Percentiles rank a stretch among this genome's conserved stretches.
Evolutionary conservation across 2,888 invertebrate species (phyloP).

Genomic region (Habroteleia sp.): DNA sequence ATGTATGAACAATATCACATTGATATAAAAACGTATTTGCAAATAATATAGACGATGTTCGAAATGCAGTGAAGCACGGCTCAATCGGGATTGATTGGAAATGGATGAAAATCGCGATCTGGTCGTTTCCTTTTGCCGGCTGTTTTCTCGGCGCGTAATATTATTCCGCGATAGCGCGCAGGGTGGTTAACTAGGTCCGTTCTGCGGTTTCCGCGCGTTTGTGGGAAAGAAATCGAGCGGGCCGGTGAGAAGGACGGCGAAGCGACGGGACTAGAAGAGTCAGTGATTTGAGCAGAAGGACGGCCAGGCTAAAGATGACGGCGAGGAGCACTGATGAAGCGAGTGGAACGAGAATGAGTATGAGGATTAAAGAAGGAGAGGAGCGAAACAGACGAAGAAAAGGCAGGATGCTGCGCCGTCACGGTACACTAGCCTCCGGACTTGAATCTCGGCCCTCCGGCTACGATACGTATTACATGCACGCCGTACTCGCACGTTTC

Average conservation of each 20-base stretch:
- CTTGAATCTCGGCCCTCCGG: constrained; percentile 73
- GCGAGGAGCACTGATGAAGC: constrained; percentile 61
- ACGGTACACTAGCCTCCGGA: constrained; percentile 74
- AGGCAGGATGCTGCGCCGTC: constrained; percentile 78
- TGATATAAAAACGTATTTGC: too few relatives aligned
- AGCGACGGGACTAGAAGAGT: constrained; percentile 48
- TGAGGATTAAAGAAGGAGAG: constrained; percentile 55
- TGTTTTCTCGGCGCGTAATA: constrained; percentile 51
- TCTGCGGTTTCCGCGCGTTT: constrained; percentile 65
- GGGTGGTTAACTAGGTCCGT: constrained; percentile 63
- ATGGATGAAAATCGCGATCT: constrained; percentile 37
- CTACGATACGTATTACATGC: constrained; percentile 61
- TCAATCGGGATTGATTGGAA: constrained; percentile 31
- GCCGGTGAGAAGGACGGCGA: constrained; percentile 33
- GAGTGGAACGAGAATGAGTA: constrained; percentile 62
- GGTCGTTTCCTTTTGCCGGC: constrained; percentile 13
- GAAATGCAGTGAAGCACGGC: constrained; percentile 5
- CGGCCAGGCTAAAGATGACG: constrained; percentile 51
- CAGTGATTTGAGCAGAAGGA: constrained; percentile 61
- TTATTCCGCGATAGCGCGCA: constrained; percentile 63
- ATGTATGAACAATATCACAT: too few relatives aligned
- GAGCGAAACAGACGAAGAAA: constrained; percentile 66
- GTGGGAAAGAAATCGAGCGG: constrained; percentile 50
- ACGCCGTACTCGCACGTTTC: constrained; percentile 20
- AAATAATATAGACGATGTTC: too few relatives aligned